These are phyloP conservation scores for Drosophila saltans DNA, from an alignment of 1,140 invertebrate genomes.

Conservation along the genomic window DNA sequence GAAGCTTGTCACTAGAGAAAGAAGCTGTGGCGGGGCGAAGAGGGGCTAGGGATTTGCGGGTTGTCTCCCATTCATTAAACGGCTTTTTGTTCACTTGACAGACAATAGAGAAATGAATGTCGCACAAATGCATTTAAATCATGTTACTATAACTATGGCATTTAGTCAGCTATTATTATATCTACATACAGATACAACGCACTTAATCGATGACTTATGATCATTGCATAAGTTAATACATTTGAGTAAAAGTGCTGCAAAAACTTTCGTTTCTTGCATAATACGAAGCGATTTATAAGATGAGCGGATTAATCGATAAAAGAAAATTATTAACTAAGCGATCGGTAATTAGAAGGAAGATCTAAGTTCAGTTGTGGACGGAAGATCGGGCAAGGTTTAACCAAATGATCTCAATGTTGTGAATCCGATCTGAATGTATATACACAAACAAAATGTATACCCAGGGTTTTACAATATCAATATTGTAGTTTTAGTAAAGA, in stretches of 20 bases:
- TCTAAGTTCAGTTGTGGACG: too few species aligned
- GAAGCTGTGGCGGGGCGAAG: constrained; percentile 20
- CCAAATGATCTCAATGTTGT: too few species aligned
- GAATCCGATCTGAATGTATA: too few species aligned
- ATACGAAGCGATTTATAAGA: neutral
- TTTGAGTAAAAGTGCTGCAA: constrained; percentile 66
- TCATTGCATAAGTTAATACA: constrained; percentile 45
- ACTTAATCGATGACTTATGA: constrained; percentile 51
- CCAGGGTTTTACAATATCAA: too few species aligned
- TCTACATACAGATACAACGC: constrained; percentile 46
- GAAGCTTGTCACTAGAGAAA: constrained; percentile 70
- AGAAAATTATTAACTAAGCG: neutral
- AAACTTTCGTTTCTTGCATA: constrained; percentile 63
- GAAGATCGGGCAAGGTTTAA: too few species aligned
- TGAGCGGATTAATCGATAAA: neutral
- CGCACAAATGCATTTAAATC: constrained; percentile 62
- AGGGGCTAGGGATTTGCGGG: neutral
- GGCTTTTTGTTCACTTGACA: constrained; percentile 47
- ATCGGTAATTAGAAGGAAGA: too few species aligned
- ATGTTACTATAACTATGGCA: constrained; percentile 52
- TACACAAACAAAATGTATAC: too few species aligned
- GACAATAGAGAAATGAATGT: constrained; percentile 47
- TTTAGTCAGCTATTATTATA: constrained; percentile 42
- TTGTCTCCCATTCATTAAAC: constrained; percentile 51
- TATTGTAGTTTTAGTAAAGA: too few species aligned